Base-by-base conservation (phyloP, 2,797 vertebrate genomes). In the Gila robusta region DNA sequence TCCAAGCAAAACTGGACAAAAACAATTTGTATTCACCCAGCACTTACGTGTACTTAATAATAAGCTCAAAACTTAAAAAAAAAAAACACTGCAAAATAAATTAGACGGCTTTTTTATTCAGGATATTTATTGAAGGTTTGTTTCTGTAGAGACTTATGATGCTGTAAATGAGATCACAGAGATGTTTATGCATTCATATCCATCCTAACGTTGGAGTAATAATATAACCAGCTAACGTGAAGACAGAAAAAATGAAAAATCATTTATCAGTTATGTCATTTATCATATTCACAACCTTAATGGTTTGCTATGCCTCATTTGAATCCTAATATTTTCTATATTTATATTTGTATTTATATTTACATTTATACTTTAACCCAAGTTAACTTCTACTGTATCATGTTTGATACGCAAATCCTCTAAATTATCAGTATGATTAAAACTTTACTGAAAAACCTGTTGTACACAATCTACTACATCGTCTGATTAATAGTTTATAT, bases 251-350 rank as follows among this genome's bases (percentile, higher is more conserved):
- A 28, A 66, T 47, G 10, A 21, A 32, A 47, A 32, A 67, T 28
- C 39, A n/a, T 35, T 32, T 37, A 47, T 79, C 77, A 37, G 32
- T 19, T 28, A 26, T 47, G n/a, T 28, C 9, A 52, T 35, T 32
- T 37, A 47, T 79, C 59, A 37, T n/a, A 54, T 71, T 79, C 28
- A 19, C 7, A 79, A 11, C 49, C 28, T 69, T 37, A 79, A 59
- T n/a, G 23, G 3, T 56, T 78, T 59, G 32, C 59, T 76, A 54
- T 54, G 11, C 28, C 21, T 77, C 49, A 17, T 66, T 32, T 66
- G 64, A 66, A 66, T 28, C 64, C 64, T 66, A 32, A 66, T 17
- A 66, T 32, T 17, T 32, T 16, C 62, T 66, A 32, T 28, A 26
- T 28, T 6, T 26, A 14, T 14, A 66, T 32, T 28, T 66, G 26